Conservation (phyloP, 35 echinoderm and acorn worm genomes). For the Lytechinus pictus region DNA sequence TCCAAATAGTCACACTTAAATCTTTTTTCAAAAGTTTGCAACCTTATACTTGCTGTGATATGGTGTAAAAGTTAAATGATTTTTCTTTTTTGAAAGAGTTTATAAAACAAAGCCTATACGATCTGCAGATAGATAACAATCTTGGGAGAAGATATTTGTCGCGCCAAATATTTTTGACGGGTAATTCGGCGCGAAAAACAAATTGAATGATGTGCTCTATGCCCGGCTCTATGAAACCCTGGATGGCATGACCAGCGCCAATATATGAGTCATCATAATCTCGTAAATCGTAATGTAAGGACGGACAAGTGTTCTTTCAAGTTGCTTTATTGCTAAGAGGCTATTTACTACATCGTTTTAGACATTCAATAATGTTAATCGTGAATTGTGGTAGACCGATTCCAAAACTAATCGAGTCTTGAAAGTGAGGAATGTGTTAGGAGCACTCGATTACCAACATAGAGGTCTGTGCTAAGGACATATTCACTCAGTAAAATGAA, state of each 20-base stretch:
- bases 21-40: too few species aligned
- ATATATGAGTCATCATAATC: background rate
- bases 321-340: background rate
- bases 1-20: too few species aligned
- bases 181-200: background rate
- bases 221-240: background rate
- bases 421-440: too few species aligned
- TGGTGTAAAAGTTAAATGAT: too few species aligned
- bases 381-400: background rate
- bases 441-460: too few species aligned
- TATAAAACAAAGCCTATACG: too few species aligned
- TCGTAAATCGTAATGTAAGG: background rate
- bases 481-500: too few species aligned
- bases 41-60: too few species aligned
- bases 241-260: background rate
- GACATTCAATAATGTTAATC: background rate
- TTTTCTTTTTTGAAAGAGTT: too few species aligned
- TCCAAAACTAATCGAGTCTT: background rate
- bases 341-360: background rate
- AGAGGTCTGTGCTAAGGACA: too few species aligned
- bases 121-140: background rate
- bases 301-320: background rate
- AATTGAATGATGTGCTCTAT: background rate
- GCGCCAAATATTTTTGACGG: background rate
- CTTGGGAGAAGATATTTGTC: background rate